These are phyloP conservation scores for Paracyclopina nana DNA, from an alignment of 1,140 invertebrate species.

Conservation along the genomic window DNA sequence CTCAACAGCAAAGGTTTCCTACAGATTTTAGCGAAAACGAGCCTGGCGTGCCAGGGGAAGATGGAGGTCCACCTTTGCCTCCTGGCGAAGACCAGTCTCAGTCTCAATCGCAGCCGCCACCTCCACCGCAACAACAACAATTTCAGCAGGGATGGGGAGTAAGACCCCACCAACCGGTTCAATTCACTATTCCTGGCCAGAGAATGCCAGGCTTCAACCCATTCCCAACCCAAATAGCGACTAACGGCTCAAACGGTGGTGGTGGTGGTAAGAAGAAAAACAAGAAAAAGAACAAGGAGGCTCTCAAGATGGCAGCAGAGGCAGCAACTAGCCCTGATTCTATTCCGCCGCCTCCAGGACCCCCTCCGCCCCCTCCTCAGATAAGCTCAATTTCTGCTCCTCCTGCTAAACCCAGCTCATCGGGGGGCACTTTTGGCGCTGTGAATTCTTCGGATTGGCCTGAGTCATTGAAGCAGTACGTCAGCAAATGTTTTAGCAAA, in stretches of 20 bases:
- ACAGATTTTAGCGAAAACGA: no score
- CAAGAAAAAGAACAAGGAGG: slow-evolving; percentile 11
- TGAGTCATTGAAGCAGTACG: slow-evolving; percentile 41
- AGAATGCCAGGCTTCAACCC: slow-evolving; percentile 9
- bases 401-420: not conserved
- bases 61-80: not conserved
- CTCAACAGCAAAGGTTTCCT: no score
- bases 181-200: slow-evolving; percentile 15
- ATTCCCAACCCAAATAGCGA: not conserved
- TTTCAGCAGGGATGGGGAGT: not conserved
- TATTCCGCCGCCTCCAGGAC: not conserved
- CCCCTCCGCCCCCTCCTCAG: not conserved
- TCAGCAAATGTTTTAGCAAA: slow-evolving; percentile 70
- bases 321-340: not conserved
- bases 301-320: not conserved
- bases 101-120: not conserved
- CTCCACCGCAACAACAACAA: not conserved
- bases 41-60: not conserved
- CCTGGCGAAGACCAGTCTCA: not conserved
- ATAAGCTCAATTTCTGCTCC: not conserved
- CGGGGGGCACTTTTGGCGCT: not conserved
- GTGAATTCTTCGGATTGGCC: slow-evolving; percentile 6
- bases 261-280: slow-evolving; percentile 5
- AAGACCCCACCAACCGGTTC: slow-evolving; percentile 3
- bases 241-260: not conserved